A percentile compares a stretch with the other conserved stretches of the same genome.
Conservation (phyloP, 2,888 invertebrate species). For the Scaptodrosophila latifasciaeformis region DNA sequence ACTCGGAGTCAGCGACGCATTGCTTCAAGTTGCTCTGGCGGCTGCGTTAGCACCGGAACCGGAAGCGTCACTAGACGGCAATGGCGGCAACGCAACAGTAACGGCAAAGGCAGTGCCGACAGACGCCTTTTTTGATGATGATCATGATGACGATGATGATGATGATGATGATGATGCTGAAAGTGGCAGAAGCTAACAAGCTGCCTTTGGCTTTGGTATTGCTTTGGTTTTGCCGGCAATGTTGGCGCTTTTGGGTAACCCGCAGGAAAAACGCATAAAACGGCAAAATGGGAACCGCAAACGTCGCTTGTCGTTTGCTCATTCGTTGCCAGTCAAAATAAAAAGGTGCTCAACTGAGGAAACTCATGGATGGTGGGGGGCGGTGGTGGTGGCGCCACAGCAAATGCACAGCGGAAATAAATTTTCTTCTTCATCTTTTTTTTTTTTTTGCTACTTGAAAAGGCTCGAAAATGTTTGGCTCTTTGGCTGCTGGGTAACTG, state of each 20-base stretch:
- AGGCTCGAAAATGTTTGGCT: too few species aligned
- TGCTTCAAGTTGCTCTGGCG: not conserved
- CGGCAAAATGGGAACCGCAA: slow-evolving; percentile 61
- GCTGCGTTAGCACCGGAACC: slow-evolving; percentile 45
- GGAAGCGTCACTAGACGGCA: slow-evolving; percentile 42
- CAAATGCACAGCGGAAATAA: slow-evolving; percentile 9
- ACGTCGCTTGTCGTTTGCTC: slow-evolving; percentile 42
- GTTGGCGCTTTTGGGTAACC: slow-evolving; percentile 10
- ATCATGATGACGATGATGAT: slow-evolving; percentile 30
- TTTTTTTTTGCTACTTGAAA: slow-evolving; percentile 14
- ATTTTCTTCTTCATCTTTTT: slow-evolving; percentile 17
- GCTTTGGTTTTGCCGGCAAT: not conserved
- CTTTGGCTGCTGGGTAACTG: too few species aligned
- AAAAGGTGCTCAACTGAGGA: slow-evolving; percentile 5
- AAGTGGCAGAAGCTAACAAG: slow-evolving; percentile 4
- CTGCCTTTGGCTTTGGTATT: not conserved
- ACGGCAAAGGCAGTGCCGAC: not conserved
- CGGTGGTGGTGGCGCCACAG: not conserved
- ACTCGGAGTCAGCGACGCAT: slow-evolving; percentile 27
- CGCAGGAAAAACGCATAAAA: slow-evolving; percentile 56
- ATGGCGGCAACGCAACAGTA: slow-evolving; percentile 1
- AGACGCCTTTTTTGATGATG: not conserved
- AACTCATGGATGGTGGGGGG: not conserved
- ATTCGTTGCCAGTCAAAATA: not conserved
- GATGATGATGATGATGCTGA: too few species aligned